These are phyloP conservation scores for Plagodis pulveraria DNA, from an alignment of 2,888 invertebrate genomes.

Conservation along the genomic window DNA sequence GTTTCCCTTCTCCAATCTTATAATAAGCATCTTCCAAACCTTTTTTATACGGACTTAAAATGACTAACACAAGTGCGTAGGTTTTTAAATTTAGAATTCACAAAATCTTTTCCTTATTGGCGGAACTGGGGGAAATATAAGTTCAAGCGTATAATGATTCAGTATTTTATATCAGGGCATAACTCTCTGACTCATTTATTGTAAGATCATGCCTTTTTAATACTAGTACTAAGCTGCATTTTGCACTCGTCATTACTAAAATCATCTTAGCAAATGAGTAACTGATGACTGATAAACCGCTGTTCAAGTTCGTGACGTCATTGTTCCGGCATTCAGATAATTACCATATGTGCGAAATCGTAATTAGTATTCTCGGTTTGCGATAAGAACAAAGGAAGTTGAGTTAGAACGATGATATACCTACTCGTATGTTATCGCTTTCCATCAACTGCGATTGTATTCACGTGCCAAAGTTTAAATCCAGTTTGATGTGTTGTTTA, in stretches of 20 bases:
- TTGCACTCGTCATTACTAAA: not conserved
- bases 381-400: no score
- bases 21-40: not conserved
- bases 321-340: conserved; percentile 12
- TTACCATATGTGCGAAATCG: conserved; percentile 8
- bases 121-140: conserved; percentile 8
- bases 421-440: no score
- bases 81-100: conserved; percentile 33
- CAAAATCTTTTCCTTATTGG: conserved; percentile 15
- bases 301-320: conserved; percentile 2
- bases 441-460: no score
- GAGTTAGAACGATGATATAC: no score
- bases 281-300: conserved; percentile 14
- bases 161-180: conserved; percentile 24
- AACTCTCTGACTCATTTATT: conserved; percentile 20
- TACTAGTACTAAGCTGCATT: conserved; percentile 1
- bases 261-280: conserved; percentile 19
- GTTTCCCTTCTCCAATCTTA: not conserved
- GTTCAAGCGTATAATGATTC: conserved; percentile 28
- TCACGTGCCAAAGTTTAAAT: no score
- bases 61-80: conserved; percentile 22
- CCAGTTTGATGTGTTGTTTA: no score
- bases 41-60: conserved; percentile 4
- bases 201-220: conserved; percentile 8
- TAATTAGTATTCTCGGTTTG: conserved; percentile 2